Evolutionary conservation across 2,797 vertebrate species (phyloP).

Genomic region (Sebastes nivosus): DNA sequence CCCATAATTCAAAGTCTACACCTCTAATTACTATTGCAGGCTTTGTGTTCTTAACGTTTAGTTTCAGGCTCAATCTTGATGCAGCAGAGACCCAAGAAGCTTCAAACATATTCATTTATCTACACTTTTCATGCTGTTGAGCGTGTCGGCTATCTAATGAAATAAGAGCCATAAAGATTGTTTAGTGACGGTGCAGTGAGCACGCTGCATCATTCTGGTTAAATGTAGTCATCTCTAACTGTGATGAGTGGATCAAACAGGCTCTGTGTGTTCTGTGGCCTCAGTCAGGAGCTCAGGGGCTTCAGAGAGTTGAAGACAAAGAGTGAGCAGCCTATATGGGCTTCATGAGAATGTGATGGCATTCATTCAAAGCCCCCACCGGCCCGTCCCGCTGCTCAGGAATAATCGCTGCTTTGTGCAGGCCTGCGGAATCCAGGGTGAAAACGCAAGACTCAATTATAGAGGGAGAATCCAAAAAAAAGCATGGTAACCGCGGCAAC

Average conservation of each 20-base stretch:
- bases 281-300: slow-evolving; percentile 16
- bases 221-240: slow-evolving; percentile 16
- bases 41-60: background rate
- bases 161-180: background rate
- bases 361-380: slow-evolving; percentile 59
- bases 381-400: slow-evolving; percentile 53
- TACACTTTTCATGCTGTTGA: background rate
- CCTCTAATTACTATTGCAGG: background rate
- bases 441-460: slow-evolving; percentile 76
- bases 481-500: slow-evolving; percentile 78
- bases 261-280: slow-evolving; percentile 17
- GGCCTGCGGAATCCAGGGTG: slow-evolving; percentile 76
- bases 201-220: background rate
- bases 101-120: background rate
- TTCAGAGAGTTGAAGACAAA: slow-evolving; percentile 41
- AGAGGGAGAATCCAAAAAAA: slow-evolving; percentile 77
- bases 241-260: slow-evolving; percentile 41
- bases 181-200: background rate
- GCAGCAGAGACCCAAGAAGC: background rate
- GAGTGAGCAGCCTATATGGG: slow-evolving; percentile 69
- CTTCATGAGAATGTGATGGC: slow-evolving; percentile 81
- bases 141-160: background rate
- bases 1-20: background rate
- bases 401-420: slow-evolving; percentile 87
- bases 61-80: background rate